Percentiles rank a stretch among this genome's conserved stretches.
phyloP scores from a whole-genome alignment of 53 echinoderm and acorn worm genomes.

The Mesocentrotus franciscanus region DNA sequence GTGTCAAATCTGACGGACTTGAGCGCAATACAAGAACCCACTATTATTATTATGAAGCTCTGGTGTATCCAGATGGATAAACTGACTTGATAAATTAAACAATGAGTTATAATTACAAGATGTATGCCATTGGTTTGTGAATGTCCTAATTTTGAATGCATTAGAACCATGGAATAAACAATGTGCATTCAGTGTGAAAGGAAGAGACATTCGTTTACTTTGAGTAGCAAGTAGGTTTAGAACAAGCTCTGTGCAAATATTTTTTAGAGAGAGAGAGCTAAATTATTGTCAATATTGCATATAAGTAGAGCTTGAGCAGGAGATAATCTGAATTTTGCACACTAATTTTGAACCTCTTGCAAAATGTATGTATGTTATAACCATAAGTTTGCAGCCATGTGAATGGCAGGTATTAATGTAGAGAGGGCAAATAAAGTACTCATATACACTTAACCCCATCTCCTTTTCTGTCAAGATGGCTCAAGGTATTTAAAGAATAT shows the following conservation, averaged over 20 bases:
- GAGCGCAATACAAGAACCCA: too few relatives aligned
- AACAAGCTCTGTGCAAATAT: not conserved
- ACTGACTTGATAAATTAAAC: not conserved
- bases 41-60: too few relatives aligned
- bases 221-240: not conserved
- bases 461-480: not conserved
- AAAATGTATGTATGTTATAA: not conserved
- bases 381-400: not conserved
- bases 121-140: not conserved
- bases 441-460: not conserved
- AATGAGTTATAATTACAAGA: not conserved
- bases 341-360: too few relatives aligned
- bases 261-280: not conserved
- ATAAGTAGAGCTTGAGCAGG: not conserved
- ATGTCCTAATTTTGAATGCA: not conserved
- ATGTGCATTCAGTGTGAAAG: not conserved
- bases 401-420: too few relatives aligned
- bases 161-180: not conserved
- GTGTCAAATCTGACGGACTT: too few relatives aligned
- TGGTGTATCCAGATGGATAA: not conserved
- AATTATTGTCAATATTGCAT: not conserved
- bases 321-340: not conserved
- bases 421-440: not conserved
- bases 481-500: not conserved
- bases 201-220: not conserved